Conservation (phyloP, 2,797 vertebrate species). For the Psittacula echo region DNA sequence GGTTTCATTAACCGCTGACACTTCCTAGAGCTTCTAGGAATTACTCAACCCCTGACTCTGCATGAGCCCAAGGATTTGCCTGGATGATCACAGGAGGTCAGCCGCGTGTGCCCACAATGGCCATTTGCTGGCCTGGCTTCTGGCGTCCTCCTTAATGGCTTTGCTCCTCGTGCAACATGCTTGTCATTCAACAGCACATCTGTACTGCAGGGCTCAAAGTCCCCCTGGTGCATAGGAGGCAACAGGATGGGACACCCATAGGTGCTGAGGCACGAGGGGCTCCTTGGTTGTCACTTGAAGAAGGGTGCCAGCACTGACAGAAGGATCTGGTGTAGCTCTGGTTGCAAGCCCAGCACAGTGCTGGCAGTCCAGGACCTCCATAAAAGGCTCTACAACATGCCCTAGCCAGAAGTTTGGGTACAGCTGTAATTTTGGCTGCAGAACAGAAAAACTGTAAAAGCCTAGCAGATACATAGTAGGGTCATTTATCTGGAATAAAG, state of each 20-base stretch:
- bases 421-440: background rate
- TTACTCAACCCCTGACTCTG: conserved; percentile 35
- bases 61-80: background rate
- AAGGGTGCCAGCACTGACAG: background rate
- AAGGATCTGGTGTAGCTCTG: background rate
- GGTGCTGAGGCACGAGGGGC: background rate
- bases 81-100: background rate
- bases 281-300: background rate
- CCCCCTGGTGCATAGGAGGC: accelerated
- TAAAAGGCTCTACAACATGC: background rate
- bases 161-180: background rate
- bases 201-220: background rate
- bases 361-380: background rate
- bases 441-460: background rate
- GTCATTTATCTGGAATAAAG: conserved; percentile 1
- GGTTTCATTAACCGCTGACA: conserved; percentile 8
- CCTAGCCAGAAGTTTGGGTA: background rate
- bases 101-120: background rate
- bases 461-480: background rate
- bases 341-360: background rate
- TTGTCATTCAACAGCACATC: background rate
- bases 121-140: background rate
- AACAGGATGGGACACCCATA: background rate
- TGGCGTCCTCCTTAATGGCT: background rate
- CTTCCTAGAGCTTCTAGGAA: conserved; percentile 47